Evolutionary conservation across 2,797 vertebrate genomes (phyloP).

Genomic region (Eidolon dupreanum): DNA sequence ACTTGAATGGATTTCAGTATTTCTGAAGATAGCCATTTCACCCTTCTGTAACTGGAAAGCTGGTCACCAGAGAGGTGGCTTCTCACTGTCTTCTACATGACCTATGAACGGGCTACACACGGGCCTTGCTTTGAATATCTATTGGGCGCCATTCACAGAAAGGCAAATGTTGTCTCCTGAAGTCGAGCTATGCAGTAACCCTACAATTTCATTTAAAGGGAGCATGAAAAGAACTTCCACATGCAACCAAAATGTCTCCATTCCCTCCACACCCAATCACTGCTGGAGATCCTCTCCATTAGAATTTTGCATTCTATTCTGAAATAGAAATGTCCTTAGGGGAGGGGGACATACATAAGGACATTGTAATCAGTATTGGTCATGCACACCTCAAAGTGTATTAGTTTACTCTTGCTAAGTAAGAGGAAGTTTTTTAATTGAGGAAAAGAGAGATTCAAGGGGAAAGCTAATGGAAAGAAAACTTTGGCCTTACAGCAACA

Average conservation of each 20-base stretch:
- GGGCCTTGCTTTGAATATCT: not conserved
- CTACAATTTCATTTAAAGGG: not conserved
- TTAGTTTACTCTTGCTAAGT: conserved; percentile 26
- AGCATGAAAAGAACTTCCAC: not conserved
- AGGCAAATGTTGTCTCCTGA: not conserved
- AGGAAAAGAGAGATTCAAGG: not conserved
- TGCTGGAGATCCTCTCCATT: not conserved
- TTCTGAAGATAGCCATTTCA: not conserved
- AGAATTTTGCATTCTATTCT: not conserved
- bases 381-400: not conserved
- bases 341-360: not conserved
- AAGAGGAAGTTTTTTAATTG: not conserved
- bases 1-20: not conserved
- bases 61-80: not conserved
- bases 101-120: fast-evolving
- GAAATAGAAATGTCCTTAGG: not conserved
- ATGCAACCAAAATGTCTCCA: not conserved
- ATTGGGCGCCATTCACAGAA: not conserved
- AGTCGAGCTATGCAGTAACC: not conserved
- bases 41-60: not conserved
- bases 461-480: not conserved
- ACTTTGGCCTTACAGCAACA: not conserved
- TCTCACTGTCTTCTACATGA: not conserved
- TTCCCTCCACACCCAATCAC: not conserved
- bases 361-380: not conserved